Conservation (phyloP, 2,113 vertebrate species). For the Indicator indicator region DNA sequence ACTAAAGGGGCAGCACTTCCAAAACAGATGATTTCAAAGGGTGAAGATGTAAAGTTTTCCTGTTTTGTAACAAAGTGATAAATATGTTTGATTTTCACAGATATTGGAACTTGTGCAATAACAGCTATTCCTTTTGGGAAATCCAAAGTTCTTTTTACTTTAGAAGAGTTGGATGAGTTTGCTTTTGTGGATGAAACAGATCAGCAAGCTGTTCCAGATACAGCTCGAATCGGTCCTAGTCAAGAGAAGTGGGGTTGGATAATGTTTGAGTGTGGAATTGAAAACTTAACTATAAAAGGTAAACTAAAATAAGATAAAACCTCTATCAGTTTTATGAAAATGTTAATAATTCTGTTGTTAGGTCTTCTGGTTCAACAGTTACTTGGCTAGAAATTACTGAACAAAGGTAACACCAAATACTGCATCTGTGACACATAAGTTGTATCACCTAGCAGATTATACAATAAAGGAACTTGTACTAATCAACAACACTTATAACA, state of each 20-base stretch:
- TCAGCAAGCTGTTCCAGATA: conserved; percentile 79
- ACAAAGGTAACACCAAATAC: background rate
- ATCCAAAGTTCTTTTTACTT: conserved; percentile 97
- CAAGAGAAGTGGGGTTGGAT: conserved; percentile 99
- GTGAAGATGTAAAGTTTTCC: background rate
- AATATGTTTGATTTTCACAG: conserved; percentile 70
- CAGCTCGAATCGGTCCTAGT: conserved; percentile 80
- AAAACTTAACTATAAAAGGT: conserved; percentile 98
- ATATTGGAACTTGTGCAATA: conserved; percentile 93
- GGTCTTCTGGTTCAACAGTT: background rate
- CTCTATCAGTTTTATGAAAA: no score
- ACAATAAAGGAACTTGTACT: background rate
- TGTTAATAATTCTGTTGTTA: background rate
- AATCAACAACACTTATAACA: background rate
- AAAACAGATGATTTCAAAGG: background rate
- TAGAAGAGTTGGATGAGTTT: conserved; percentile 96
- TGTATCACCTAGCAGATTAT: background rate
- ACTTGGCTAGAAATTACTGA: background rate
- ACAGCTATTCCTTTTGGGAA: conserved; percentile 98
- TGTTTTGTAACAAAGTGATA: background rate
- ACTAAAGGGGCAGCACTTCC: background rate
- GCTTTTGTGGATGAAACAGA: conserved; percentile 93
- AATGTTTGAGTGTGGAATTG: conserved; percentile 99
- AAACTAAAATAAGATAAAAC: no score
- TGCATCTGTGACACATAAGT: background rate